Percentiles rank a stretch among this genome's conserved stretches.
These are phyloP conservation scores for Myioborus melanocephalus DNA, from an alignment of 2,797 vertebrate species.

Conservation along the genomic window DNA sequence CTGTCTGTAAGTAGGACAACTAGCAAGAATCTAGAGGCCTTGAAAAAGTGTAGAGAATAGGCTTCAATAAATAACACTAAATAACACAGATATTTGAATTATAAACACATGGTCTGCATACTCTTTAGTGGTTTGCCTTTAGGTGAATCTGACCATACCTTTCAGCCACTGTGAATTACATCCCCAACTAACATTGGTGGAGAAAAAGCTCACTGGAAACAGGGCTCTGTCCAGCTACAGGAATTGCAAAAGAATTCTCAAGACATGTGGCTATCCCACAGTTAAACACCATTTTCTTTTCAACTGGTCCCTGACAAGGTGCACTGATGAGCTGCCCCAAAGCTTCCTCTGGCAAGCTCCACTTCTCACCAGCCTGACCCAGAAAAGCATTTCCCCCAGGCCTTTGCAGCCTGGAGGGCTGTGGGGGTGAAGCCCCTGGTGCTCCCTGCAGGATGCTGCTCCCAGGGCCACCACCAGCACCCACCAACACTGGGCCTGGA, in stretches of 20 bases:
- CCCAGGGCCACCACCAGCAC: not conserved
- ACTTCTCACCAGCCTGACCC: not conserved
- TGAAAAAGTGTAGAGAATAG: not conserved
- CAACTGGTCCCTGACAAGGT: not conserved
- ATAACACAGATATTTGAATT: not conserved
- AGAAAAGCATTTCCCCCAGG: not conserved
- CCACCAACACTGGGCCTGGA: not conserved
- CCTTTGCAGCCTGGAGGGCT: not conserved
- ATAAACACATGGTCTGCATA: not conserved
- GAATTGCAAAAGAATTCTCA: not conserved
- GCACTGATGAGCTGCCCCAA: not conserved
- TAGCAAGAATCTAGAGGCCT: not conserved
- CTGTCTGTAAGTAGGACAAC: not conserved
- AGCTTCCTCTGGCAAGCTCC: not conserved
- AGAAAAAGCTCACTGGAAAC: not conserved
- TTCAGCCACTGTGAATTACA: not conserved
- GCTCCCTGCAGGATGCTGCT: not conserved
- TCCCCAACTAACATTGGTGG: not conserved
- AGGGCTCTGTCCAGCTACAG: not conserved
- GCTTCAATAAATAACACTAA: not conserved
- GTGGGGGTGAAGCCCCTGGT: not conserved
- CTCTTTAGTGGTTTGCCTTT: not conserved
- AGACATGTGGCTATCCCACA: not conserved
- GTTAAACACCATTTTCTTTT: not conserved
- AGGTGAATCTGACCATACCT: not conserved